These are phyloP conservation scores for Cyphomyrus discorhynchus DNA, from an alignment of 2,113 vertebrate genomes.

Conservation along the genomic window DNA sequence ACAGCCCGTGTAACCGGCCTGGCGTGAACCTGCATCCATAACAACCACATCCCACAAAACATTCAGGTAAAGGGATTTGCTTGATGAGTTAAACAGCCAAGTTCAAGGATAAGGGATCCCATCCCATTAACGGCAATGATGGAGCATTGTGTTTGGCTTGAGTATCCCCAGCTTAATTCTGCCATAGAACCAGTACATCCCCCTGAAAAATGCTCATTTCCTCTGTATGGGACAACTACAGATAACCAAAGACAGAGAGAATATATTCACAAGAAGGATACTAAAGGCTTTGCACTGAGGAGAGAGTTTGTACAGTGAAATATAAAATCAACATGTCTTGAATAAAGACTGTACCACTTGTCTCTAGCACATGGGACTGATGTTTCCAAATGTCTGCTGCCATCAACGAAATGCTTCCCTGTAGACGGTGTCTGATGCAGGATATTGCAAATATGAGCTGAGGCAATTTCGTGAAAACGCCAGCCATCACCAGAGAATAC, in stretches of 20 bases:
- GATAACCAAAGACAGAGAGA: background rate
- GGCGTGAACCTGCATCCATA: background rate
- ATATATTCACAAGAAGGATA: background rate
- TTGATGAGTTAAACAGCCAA: background rate
- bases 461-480: no score
- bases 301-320: no score
- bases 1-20: background rate
- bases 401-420: background rate
- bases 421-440: background rate
- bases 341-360: background rate
- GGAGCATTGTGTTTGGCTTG: background rate
- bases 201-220: background rate
- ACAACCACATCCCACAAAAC: background rate
- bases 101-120: background rate
- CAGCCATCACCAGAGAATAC: background rate
- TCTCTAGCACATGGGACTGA: background rate
- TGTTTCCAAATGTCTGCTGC: background rate
- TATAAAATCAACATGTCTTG: background rate
- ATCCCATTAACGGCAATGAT: background rate
- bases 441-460: background rate
- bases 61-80: background rate
- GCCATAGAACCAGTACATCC: background rate
- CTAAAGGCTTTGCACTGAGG: background rate
- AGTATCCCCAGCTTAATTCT: background rate
- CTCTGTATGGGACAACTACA: background rate